phyloP scores from a whole-genome alignment of 2,113 vertebrate species.

The Grallaria varia region DNA sequence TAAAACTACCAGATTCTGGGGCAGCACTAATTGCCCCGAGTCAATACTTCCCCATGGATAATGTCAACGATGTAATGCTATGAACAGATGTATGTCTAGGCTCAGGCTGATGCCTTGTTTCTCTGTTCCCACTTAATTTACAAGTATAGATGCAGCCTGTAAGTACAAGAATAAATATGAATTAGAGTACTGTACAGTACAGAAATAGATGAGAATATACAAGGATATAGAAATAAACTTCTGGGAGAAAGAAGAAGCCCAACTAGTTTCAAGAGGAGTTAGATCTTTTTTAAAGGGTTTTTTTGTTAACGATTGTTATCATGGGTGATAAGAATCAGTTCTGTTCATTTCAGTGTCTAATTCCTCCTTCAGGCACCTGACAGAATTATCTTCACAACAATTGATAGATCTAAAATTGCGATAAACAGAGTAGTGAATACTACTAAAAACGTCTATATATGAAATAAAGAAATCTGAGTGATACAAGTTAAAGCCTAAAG shows the following conservation, averaged over 20 bases:
- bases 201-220: background rate
- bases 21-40: background rate
- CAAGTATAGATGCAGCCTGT: background rate
- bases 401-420: background rate
- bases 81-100: background rate
- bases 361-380: background rate
- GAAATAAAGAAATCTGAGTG: background rate
- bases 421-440: background rate
- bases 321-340: background rate
- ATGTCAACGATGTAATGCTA: background rate
- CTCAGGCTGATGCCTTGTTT: background rate
- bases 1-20: background rate
- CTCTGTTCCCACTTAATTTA: background rate
- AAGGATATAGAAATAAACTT: background rate
- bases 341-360: background rate
- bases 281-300: background rate
- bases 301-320: background rate
- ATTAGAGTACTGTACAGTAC: background rate
- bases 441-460: background rate
- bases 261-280: background rate
- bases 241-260: background rate
- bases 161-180: background rate
- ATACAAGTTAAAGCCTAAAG: background rate
- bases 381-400: background rate
- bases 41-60: fast-evolving